phyloP scores from a whole-genome alignment of 1,140 invertebrate genomes.

The Pseudomyrmex sp. region DNA sequence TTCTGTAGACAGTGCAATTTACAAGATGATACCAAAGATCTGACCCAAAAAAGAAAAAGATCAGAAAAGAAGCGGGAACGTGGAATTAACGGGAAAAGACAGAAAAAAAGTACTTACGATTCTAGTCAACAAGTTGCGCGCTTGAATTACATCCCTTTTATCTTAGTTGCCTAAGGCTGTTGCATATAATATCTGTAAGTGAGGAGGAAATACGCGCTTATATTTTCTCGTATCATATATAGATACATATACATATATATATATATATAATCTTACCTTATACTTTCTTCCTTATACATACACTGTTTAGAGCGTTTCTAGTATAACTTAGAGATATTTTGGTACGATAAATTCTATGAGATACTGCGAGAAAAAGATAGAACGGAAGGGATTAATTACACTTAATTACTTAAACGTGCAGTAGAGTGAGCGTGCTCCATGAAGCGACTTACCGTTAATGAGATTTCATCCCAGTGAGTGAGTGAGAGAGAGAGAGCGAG shows the following conservation, averaged over 20 bases:
- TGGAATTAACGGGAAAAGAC: conserved; percentile 6
- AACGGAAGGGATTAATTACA: conserved; percentile 4
- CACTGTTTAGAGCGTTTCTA: conserved; percentile 52
- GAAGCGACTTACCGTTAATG: conserved; percentile 33
- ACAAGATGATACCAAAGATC: conserved; percentile 24
- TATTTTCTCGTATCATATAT: conserved; percentile 46
- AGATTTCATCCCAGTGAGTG: conserved; percentile 27
- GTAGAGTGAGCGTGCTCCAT: not conserved
- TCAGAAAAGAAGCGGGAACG: not conserved
- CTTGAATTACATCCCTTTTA: conserved; percentile 64
- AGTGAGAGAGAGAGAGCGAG: not conserved
- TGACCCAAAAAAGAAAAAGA: not conserved
- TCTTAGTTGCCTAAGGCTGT: conserved; percentile 61
- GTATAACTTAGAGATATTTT: conserved; percentile 71
- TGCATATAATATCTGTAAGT: conserved; percentile 21
- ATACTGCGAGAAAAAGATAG: conserved; percentile 35
- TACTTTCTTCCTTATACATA: conserved; percentile 13
- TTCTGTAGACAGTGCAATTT: conserved; percentile 15
- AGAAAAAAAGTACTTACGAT: conserved; percentile 53
- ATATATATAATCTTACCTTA: conserved; percentile 20
- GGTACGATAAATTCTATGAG: conserved; percentile 62
- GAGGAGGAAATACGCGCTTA: conserved; percentile 20
- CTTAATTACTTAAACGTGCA: conserved; percentile 41
- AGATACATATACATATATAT: not conserved
- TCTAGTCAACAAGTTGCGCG: conserved; percentile 67